Evolutionary conservation across 2,113 vertebrate species (phyloP).

Genomic region (Pomatostomus ruficeps): DNA sequence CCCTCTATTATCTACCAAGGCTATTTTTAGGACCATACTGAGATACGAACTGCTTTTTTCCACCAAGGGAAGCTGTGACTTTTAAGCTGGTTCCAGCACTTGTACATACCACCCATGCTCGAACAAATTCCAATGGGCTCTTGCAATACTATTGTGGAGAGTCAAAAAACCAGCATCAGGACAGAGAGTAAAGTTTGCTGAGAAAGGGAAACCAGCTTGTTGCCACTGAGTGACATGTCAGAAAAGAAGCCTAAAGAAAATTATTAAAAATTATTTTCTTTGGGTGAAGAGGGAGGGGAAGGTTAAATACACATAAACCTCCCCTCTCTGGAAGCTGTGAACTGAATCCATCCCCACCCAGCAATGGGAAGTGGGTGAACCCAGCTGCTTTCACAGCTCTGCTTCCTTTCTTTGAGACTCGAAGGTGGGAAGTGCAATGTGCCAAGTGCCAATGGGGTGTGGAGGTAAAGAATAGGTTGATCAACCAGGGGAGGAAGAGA

Average conservation of each 20-base stretch:
- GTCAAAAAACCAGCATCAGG: neutral
- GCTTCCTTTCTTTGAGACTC: constrained; percentile 44
- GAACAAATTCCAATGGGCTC: constrained; percentile 3
- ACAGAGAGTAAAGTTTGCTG: neutral
- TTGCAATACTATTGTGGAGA: neutral
- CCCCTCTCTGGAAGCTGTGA: neutral
- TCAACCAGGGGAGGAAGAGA: neutral
- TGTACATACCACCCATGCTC: neutral
- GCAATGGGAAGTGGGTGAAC: constrained; percentile 50
- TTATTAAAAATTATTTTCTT: neutral
- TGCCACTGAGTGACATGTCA: neutral
- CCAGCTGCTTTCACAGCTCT: constrained; percentile 14
- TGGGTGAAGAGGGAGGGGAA: neutral
- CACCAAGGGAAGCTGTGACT: neutral
- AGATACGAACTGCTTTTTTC: constrained; percentile 34
- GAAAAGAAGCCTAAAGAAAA: neutral
- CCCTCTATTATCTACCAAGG: constrained; percentile 32
- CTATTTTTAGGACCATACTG: constrained; percentile 34
- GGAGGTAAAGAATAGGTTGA: constrained; percentile 24
- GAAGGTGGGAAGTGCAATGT: constrained; percentile 13
- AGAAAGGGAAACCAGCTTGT: neutral
- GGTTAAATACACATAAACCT: neutral
- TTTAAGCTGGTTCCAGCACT: neutral
- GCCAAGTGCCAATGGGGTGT: neutral
- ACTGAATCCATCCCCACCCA: neutral